Percentiles rank a stretch among this genome's conserved stretches.
Conservation (phyloP, 2,888 invertebrate genomes). For the Coelogynopora nodosa region DNA sequence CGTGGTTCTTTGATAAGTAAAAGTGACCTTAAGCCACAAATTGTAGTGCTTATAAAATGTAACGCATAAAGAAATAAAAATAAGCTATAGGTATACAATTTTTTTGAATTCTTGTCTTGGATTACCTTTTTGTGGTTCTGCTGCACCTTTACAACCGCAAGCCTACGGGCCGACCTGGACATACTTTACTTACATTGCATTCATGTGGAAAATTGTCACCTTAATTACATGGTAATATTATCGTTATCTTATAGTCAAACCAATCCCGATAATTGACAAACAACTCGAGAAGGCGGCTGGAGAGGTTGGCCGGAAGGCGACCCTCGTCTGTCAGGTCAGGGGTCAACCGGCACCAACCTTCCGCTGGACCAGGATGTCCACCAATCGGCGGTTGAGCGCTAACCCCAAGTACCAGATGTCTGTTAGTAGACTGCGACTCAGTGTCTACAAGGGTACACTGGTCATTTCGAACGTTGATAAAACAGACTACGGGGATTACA, state of each 20-base stretch:
- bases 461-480: conserved; percentile 3
- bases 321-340: background rate
- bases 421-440: background rate
- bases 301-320: background rate
- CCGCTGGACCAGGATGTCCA: background rate
- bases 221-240: too few species aligned
- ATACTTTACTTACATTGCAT: too few species aligned
- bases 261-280: background rate
- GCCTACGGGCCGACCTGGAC: too few species aligned
- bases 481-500: conserved; percentile 36
- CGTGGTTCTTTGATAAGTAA: too few species aligned
- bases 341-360: conserved; percentile 21
- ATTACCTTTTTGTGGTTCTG: too few species aligned
- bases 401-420: conserved; percentile 7
- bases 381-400: background rate
- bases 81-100: too few species aligned
- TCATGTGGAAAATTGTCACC: too few species aligned
- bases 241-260: conserved; percentile 39
- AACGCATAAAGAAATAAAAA: too few species aligned
- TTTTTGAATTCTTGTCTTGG: too few species aligned
- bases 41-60: too few species aligned
- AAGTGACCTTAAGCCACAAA: too few species aligned
- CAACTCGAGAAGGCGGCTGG: conserved; percentile 35
- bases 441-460: conserved; percentile 23
- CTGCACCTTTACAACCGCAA: too few species aligned